phyloP scores from a whole-genome alignment of 2,113 vertebrate species.

The Poecile atricapillus region DNA sequence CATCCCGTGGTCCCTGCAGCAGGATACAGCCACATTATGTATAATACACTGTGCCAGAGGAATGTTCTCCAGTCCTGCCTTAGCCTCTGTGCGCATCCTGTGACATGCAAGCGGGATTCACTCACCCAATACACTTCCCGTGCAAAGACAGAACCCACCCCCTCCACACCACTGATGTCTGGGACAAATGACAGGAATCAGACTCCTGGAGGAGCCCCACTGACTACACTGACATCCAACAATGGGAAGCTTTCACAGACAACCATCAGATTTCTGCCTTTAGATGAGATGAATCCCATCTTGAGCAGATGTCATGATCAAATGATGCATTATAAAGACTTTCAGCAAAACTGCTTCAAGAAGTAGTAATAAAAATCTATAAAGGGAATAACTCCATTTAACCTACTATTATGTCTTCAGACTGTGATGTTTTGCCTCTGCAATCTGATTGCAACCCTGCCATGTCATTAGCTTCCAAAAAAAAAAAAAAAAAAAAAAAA shows the following conservation, averaged over 20 bases:
- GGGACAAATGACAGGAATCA: neutral
- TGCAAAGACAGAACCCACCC: neutral
- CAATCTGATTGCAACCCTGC: neutral
- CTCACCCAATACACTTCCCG: neutral
- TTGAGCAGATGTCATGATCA: neutral
- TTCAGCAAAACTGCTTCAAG: neutral
- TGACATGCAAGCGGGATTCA: neutral
- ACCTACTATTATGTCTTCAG: neutral
- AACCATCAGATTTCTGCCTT: neutral
- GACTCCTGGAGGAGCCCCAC: neutral
- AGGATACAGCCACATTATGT: neutral
- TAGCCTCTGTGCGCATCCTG: neutral
- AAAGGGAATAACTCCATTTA: neutral
- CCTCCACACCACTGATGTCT: neutral
- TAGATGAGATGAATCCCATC: neutral
- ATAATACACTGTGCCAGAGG: neutral
- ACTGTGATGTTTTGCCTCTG: neutral
- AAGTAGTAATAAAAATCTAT: neutral
- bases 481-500: neutral
- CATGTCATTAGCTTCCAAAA: neutral
- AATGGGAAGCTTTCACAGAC: neutral
- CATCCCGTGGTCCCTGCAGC: rapidly evolving
- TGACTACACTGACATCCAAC: neutral
- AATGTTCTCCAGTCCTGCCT: neutral
- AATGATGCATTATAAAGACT: neutral